Evolutionary conservation across 2,113 vertebrate genomes (phyloP).

Genomic region (Clinocottus analis): DNA sequence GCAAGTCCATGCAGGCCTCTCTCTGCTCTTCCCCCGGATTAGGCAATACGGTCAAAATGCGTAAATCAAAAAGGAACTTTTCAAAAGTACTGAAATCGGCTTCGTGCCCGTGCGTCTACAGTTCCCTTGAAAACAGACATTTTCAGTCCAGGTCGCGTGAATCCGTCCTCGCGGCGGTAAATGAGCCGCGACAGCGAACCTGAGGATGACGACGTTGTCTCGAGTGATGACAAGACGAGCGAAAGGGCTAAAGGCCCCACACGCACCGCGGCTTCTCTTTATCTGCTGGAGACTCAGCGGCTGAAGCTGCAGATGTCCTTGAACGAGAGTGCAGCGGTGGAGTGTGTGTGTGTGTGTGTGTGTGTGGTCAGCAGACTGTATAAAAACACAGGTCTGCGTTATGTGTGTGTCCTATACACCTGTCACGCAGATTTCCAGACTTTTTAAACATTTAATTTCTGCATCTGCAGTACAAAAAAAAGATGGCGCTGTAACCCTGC

Average conservation of each 20-base stretch:
- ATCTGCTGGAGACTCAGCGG: conserved; percentile 28
- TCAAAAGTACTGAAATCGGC: conserved; percentile 31
- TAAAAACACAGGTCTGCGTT: conserved; percentile 8
- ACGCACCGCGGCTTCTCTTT: conserved; percentile 24
- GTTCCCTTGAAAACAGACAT: neutral
- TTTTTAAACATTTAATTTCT: neutral
- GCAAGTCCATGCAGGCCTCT: conserved; percentile 51
- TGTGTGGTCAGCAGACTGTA: conserved; percentile 10
- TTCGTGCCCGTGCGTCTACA: conserved; percentile 35
- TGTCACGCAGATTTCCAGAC: neutral
- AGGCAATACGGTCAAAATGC: conserved; percentile 57
- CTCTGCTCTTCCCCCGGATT: conserved; percentile 45
- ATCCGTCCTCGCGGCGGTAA: conserved; percentile 50
- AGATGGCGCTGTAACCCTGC: too few species aligned
- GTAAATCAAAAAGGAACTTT: conserved; percentile 44
- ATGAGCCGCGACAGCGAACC: conserved; percentile 23
- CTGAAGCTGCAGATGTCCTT: conserved; percentile 33
- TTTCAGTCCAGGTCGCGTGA: conserved; percentile 46
- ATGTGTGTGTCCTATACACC: conserved; percentile 2
- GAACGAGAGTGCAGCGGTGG: conserved; percentile 11
- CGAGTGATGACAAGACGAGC: conserved; percentile 38
- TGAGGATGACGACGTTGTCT: conserved; percentile 33
- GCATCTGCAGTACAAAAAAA: conserved; percentile 7
- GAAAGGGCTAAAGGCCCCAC: conserved; percentile 16
- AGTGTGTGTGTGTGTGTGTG: too few species aligned